Evolutionary conservation across 2,888 invertebrate genomes (phyloP), one percentile per base, ranked within the genome.

Genomic region (Lochmaea crataegi): DNA sequence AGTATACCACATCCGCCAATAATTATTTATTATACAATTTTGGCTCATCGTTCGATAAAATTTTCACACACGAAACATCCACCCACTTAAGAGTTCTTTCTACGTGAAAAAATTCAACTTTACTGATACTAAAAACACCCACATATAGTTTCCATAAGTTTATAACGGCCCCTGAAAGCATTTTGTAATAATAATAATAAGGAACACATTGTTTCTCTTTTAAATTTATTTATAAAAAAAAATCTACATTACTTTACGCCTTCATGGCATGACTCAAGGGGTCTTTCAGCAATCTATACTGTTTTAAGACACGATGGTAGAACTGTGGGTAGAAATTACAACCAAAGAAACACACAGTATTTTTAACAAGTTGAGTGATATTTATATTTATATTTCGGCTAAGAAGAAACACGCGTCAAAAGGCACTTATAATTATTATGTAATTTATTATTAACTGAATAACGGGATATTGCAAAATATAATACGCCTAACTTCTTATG

Each of bases 181-280:
- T 57, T 26, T 57, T 57, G 57, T 14, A 57, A 57, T 57, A 57
- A 57, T 14, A 57, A 57, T 57, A 57, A 57, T 9, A 38, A 38
- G 57, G 57, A 57, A 57, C 18, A 57, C 57, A 57, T 57, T 57
- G 57, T 57, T 57, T 57, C 57, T 48, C 57, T 22, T 14, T 18
- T 14, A 14, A 26, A 18, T 26, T 26, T 38, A 38, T 38, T 38
- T 38, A n/a, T n/a, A 9, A 38, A 26, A 26, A 57, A 57, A 57
- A 57, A 26, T 57, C 18, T 14, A 11, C 57, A 57, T 57, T 57
- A 57, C 26, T 57, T 57, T 14, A 22, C 57, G 57, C 57, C 57
- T 57, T 57, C 57, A 26, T 57, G 11, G 12, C 57, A 57, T 57
- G 57, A 57, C 26, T 57, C 57, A 57, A 26, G 57, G 22, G 14